Evolutionary conservation across 2,888 invertebrate genomes (phyloP), one percentile per base, ranked within the genome.

Genomic region (Lamproptera curius): DNA sequence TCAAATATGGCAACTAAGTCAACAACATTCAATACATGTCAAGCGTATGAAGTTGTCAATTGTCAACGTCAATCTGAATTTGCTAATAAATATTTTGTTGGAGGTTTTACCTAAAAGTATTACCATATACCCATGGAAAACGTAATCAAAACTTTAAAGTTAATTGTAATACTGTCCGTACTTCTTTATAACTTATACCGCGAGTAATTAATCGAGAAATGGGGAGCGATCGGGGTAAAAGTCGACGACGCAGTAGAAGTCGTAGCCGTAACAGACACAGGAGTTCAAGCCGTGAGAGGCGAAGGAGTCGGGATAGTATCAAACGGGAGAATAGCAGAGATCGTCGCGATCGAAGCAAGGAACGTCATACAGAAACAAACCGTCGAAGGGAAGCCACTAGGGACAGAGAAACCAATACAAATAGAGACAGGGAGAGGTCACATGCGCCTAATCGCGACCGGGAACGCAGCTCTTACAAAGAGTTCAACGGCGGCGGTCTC

Each of bases 401-500:
- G 11, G 43, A 33, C 15, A 34, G 14, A 3, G 41, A 23, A 13
- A 26, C 15, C 58, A 42, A 17, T 8, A 16, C 8, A 10, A 14
- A 14, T 10, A 53, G 59, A 11, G 54, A 53, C 28, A 55, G 48
- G 33, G 42, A 51, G 1, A 53, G 53, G 8, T 26, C 45, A 34
- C 49, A 45, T 52, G 16, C 46, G 15, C 40, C 26, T 4, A 16
- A 9, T 34, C 48, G 58, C 11, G 60, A 62, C n/a, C 63, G 59
- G 1, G 69, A 66, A n/a, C 57, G 67, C 0, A 73, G 66, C 46
- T 62, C 68, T 0, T 65, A 63, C 42, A 67, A 59, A 46, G 68
- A 72, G 34, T 62, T 64, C 40, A 71, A 55, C 52, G 72, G 73
- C 26, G 75, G 72, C 10, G 81, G 82, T 1, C 63, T 78, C 2